A percentile compares a stretch with the other conserved stretches of the same genome.
phyloP scores from a whole-genome alignment of 2,113 vertebrate genomes.

The Actinemys pallida region DNA sequence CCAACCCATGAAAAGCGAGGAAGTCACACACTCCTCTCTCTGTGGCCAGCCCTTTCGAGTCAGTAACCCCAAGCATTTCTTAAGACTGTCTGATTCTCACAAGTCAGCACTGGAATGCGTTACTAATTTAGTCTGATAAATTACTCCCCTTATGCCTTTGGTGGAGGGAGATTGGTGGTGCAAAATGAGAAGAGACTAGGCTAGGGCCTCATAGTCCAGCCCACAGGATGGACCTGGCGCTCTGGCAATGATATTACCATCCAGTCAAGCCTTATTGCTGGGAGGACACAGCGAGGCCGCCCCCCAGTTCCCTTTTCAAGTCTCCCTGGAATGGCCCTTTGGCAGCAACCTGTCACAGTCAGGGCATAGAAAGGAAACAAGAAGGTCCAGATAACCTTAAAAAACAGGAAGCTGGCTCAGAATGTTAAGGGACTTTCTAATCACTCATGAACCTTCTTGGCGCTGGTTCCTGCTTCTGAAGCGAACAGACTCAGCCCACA shows the following conservation, averaged over 20 bases:
- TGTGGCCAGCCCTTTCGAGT: background rate
- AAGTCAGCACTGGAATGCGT: background rate
- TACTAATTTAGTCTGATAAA: background rate
- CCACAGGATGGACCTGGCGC: background rate
- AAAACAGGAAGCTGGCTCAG: background rate
- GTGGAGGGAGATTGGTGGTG: background rate
- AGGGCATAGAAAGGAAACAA: background rate
- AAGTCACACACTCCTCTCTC: background rate
- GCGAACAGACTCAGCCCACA: background rate
- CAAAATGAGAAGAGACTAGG: background rate
- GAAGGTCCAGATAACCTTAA: background rate
- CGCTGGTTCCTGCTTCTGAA: no score
- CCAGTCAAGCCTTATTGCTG: background rate
- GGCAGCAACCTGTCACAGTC: background rate
- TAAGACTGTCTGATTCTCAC: background rate
- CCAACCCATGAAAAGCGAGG: background rate
- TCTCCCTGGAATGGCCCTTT: background rate
- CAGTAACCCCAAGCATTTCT: background rate
- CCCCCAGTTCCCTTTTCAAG: background rate
- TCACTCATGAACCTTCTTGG: accelerated
- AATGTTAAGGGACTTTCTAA: background rate
- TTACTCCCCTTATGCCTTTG: background rate
- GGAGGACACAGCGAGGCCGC: background rate
- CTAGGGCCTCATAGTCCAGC: background rate
- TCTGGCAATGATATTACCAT: background rate